A percentile compares a stretch with the other conserved stretches of the same genome.
phyloP scores from a whole-genome alignment of 2,797 vertebrate genomes.

The Cephalopachus bancanus region DNA sequence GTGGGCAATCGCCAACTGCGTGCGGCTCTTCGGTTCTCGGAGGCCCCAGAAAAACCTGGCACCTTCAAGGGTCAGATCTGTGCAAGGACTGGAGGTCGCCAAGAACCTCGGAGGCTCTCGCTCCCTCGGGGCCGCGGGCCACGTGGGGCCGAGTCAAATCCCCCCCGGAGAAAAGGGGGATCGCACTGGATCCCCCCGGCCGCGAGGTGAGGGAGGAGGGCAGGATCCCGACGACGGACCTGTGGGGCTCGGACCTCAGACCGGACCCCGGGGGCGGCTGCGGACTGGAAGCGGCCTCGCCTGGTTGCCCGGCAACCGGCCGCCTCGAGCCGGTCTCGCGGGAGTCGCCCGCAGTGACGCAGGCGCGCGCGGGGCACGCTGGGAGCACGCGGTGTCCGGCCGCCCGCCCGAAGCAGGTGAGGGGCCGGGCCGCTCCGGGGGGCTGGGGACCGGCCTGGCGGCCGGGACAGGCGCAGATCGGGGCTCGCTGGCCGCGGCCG shows the following conservation, averaged over 20 bases:
- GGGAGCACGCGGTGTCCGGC: not conserved
- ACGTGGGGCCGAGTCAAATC: not conserved
- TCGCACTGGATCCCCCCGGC: not conserved
- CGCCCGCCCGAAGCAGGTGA: accelerated
- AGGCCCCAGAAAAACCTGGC: not conserved
- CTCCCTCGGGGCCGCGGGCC: accelerated
- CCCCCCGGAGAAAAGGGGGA: not conserved
- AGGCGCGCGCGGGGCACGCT: not conserved
- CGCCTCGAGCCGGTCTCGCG: not conserved
- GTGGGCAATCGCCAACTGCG: not conserved
- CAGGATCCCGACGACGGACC: not conserved
- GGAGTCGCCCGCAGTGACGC: not conserved
- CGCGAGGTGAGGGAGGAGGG: not conserved
- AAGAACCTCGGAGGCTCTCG: not conserved
- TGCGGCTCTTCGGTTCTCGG: not conserved
- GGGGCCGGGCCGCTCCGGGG: accelerated
- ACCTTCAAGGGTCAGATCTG: not conserved
- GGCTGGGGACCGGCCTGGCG: accelerated
- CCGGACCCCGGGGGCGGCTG: too few relatives aligned
- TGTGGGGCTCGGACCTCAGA: too few relatives aligned
- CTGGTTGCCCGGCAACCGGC: slow-evolving; percentile 57
- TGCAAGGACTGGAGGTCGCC: not conserved
- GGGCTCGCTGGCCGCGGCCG: not conserved
- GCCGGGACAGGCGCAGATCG: accelerated
- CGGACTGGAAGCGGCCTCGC: accelerated